A percentile compares a stretch with the other conserved stretches of the same genome.
phyloP scores from a whole-genome alignment of 2,113 vertebrate species.

The Thalassoma bifasciatum region DNA sequence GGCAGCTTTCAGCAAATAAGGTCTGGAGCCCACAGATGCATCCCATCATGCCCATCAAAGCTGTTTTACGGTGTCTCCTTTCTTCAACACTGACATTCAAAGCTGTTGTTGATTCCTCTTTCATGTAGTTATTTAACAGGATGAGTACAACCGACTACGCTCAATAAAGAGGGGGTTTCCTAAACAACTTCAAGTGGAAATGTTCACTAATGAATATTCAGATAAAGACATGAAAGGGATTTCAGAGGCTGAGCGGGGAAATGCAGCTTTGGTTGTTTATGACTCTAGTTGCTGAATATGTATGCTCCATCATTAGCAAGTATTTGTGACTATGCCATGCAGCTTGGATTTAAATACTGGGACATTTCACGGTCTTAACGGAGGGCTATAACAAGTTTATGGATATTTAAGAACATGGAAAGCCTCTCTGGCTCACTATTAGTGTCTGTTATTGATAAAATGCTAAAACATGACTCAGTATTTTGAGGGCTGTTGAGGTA shows the following conservation, averaged over 20 bases:
- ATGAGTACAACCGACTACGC: constrained; percentile 7
- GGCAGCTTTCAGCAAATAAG: constrained; percentile 43
- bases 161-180: constrained; percentile 42
- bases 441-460: not conserved
- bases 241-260: constrained; percentile 35
- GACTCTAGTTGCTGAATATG: constrained; percentile 49
- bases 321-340: constrained; percentile 39
- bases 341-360: constrained; percentile 17
- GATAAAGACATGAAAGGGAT: constrained; percentile 56
- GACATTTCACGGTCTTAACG: constrained; percentile 15
- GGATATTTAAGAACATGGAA: not conserved
- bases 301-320: constrained; percentile 49
- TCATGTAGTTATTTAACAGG: constrained; percentile 41
- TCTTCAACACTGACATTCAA: constrained; percentile 41
- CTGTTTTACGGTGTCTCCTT: constrained; percentile 26
- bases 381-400: not conserved
- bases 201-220: constrained; percentile 65
- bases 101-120: constrained; percentile 38
- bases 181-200: constrained; percentile 41
- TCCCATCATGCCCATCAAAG: constrained; percentile 49
- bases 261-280: constrained; percentile 57
- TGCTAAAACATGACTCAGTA: not conserved
- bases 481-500: not conserved
- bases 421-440: constrained; percentile 3
- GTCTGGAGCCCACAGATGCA: not conserved